Base-by-base conservation (phyloP, 2,113 vertebrate genomes). In the Hippocampus guttulatus region DNA sequence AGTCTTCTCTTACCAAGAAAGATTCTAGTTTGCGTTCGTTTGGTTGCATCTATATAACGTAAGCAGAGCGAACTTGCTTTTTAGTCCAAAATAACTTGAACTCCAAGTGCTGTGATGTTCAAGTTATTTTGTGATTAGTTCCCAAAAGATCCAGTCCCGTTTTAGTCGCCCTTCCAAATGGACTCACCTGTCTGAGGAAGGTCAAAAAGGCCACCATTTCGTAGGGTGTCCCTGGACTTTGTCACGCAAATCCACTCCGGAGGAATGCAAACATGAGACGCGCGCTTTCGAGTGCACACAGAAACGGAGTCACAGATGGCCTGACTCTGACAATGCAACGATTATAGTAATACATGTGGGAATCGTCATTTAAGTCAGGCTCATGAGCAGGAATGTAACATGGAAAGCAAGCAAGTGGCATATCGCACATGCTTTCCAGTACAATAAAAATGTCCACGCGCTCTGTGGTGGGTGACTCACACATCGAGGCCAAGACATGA, bases 231-330 rank as follows among this genome's bases (percentile, higher is more conserved):
- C 72, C 78, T 71, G 74, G 71, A 85, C 70, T 89, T 87, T 87
- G 77, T 81, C 54, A 76, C 86, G 76, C 68, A 81, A 78, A 86
- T 87, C 76, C 78, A 71, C 57, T 30, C 43, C 67, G 67, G 57
- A 64, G 66, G 71, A 67, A 71, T 64, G 15, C 21, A 52, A 33
- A 68, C 55, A 62, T 20, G 49, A 65, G 21, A 49, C 64, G 49
- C 60, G 75, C 54, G 55, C 75, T 41, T 43, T 65, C 64, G 57
- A 43, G 55, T 62, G 49, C 69, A 68, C 74, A 57, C 18, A 64
- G 63, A 76, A 49, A 68, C 57, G 76, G 68, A 57, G 18, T 68
- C 73, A 65, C 76, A 88, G 77, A 82, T 85, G 76, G 74, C 71
- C 68, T 67, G 74, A 65, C 54, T 72, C 61, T 57, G 55, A 71